Percentiles rank a stretch among this genome's conserved stretches.
These are phyloP conservation scores for Salminus brasiliensis DNA, from an alignment of 2,113 vertebrate species.

Conservation along the genomic window DNA sequence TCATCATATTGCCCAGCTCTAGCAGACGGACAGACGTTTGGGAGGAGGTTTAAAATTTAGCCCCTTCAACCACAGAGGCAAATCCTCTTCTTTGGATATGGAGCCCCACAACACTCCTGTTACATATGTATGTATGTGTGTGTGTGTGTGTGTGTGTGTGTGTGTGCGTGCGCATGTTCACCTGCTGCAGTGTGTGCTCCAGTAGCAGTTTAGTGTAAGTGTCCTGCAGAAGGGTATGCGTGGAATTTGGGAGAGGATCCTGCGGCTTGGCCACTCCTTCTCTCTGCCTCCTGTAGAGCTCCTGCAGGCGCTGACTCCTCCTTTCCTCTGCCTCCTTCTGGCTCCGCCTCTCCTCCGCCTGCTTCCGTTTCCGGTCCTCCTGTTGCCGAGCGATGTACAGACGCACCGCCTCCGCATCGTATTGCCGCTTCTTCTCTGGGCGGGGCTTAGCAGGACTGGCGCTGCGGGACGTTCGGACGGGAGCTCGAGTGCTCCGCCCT, in stretches of 20 bases:
- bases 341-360: constrained; percentile 86
- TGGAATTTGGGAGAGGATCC: constrained; percentile 68
- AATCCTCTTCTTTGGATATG: too few relatives aligned
- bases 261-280: constrained; percentile 75
- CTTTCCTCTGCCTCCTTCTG: constrained; percentile 81
- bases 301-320: constrained; percentile 84
- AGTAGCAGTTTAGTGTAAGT: constrained; percentile 86
- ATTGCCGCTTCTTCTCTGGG: constrained; percentile 84
- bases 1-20: too few relatives aligned
- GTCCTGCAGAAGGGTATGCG: constrained; percentile 75
- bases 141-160: constrained; percentile 14
- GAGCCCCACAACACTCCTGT: too few relatives aligned
- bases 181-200: constrained; percentile 71
- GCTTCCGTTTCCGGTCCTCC: constrained; percentile 88
- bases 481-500: constrained; percentile 60
- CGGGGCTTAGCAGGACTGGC: constrained; percentile 80
- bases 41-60: too few relatives aligned
- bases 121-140: too few relatives aligned
- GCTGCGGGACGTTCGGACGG: constrained; percentile 70
- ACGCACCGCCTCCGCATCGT: constrained; percentile 89
- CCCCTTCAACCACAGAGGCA: too few relatives aligned
- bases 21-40: too few relatives aligned
- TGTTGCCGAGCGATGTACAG: constrained; percentile 90
- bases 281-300: constrained; percentile 92
- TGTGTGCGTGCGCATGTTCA: constrained; percentile 16